Evolutionary conservation across 2,797 vertebrate species (phyloP), one percentile per base, ranked within the genome.

Genomic region (Takifugu ocellatus): DNA sequence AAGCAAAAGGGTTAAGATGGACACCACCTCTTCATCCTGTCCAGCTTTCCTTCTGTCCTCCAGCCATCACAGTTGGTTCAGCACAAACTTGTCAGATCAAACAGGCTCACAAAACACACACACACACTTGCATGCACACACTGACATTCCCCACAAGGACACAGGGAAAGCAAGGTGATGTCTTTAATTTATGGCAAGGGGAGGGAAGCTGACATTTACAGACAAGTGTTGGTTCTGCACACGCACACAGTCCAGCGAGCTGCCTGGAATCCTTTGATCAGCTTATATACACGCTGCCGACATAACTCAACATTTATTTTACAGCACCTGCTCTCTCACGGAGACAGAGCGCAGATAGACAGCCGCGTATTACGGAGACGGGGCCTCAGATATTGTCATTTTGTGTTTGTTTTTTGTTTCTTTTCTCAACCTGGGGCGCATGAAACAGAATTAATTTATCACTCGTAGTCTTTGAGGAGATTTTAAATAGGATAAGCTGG

Each of bases 51-150:
- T 65, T 63, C 63, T 59, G 70, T 81, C 78, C 77, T 84, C 70
- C 59, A 55, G 54, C 21, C 68, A 78, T 82, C 83, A 78, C 66
- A 83, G 71, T 78, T 77, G 84, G 88, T 89, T 87, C 80, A 83
- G 81, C 84, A 80, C 72, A 83, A 75, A 63, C 75, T 72, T 84
- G 84, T 87, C 83, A 85, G 83, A 88, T 89, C 82, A 90, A 88
- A 90, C 79, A 71, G 78, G 77, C 71, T 36, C 50, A 12, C 33
- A 27, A 39, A 4, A 21, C 48, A 21, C 36, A n/a, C 43, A 56
- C 61, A 67, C 15, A 14, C 42, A 33, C 45, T 25, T 48, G 64
- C 68, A 83, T n/a, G 3, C n/a, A 46, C 44, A 45, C 12, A 3
- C 43, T 16, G 15, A 83, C 74, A 79, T 61, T 68, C 74, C 80